A percentile compares a stretch with the other conserved stretches of the same genome.
Conservation (phyloP, 2,888 invertebrate species). For the Lymantria monacha region DNA sequence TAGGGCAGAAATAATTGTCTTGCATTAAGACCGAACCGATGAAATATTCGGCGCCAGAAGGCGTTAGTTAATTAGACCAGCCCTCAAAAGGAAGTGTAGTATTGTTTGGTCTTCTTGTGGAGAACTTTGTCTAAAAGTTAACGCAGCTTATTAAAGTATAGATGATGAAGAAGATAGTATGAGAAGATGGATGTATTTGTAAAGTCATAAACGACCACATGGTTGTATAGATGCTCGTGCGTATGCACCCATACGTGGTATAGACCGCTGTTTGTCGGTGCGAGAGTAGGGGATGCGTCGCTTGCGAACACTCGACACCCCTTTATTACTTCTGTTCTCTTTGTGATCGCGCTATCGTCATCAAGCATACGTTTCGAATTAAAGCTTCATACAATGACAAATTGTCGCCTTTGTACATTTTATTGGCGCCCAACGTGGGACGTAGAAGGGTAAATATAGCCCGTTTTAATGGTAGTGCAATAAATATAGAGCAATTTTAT, state of each 20-base stretch:
- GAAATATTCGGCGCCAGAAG: too few species aligned
- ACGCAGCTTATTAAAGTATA: too few species aligned
- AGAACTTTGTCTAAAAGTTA: too few species aligned
- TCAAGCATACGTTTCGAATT: constrained; percentile 69
- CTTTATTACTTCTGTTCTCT: constrained; percentile 75
- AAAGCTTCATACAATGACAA: constrained; percentile 63
- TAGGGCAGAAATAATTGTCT: too few species aligned
- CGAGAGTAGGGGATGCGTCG: constrained; percentile 30
- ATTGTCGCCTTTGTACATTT: constrained; percentile 51
- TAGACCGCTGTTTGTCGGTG: constrained; percentile 27
- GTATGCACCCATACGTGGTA: constrained; percentile 14
- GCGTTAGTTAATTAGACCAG: too few species aligned
- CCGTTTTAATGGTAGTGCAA: constrained; percentile 11
- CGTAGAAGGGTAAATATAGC: constrained; percentile 28
- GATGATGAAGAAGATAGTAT: too few species aligned
- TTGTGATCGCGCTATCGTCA: constrained; percentile 64
- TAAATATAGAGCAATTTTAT: neutral
- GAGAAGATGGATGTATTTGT: too few species aligned
- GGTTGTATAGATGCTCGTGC: constrained; percentile 5
- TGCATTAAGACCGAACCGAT: too few species aligned
- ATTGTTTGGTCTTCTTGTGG: too few species aligned
- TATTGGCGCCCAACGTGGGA: constrained; percentile 58
- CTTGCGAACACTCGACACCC: constrained; percentile 69
- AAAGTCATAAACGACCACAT: neutral
- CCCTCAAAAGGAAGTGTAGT: too few species aligned